Percentiles rank a stretch among this genome's conserved stretches.
These are phyloP conservation scores for Diachasmimorpha longicaudata DNA, from an alignment of 1,140 invertebrate genomes.

Conservation along the genomic window DNA sequence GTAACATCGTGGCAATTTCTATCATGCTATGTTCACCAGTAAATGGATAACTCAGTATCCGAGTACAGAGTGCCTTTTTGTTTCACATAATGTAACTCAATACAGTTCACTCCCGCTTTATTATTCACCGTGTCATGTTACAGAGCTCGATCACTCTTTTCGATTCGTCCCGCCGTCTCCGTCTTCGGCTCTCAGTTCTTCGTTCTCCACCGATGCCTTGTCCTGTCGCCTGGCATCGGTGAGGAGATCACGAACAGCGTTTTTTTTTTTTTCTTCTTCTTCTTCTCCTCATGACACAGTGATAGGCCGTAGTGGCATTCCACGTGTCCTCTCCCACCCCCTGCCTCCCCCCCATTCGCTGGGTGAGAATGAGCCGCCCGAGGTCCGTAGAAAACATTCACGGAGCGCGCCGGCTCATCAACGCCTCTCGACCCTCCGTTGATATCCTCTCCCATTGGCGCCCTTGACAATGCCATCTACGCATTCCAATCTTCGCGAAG, in stretches of 20 bases:
- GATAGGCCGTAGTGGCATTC: slow-evolving; percentile 49
- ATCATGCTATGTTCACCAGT: too few relatives aligned
- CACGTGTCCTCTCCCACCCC: slow-evolving; percentile 38
- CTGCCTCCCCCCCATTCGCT: not conserved
- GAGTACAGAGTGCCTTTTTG: not conserved
- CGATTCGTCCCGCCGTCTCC: not conserved
- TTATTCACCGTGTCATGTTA: slow-evolving; percentile 24
- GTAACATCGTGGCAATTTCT: too few relatives aligned
- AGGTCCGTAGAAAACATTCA: slow-evolving; percentile 53
- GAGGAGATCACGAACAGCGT: not conserved
- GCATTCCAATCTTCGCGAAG: slow-evolving; percentile 34
- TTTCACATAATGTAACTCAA: slow-evolving; percentile 3
- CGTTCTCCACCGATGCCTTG: not conserved
- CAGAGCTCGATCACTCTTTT: slow-evolving; percentile 6
- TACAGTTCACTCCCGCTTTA: slow-evolving; percentile 12
- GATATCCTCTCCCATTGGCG: slow-evolving; percentile 30
- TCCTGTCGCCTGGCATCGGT: not conserved
- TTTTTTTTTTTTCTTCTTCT: not conserved
- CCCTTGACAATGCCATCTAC: slow-evolving; percentile 37
- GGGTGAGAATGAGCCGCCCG: slow-evolving; percentile 37
- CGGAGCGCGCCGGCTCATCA: slow-evolving; percentile 56
- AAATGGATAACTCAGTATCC: not conserved
- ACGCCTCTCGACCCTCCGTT: slow-evolving; percentile 45
- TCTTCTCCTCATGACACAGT: slow-evolving; percentile 33
- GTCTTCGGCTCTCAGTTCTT: not conserved